Percentiles rank a stretch among this genome's conserved stretches.
phyloP scores from a whole-genome alignment of 2,888 invertebrate species.

The Morpho achilles region DNA sequence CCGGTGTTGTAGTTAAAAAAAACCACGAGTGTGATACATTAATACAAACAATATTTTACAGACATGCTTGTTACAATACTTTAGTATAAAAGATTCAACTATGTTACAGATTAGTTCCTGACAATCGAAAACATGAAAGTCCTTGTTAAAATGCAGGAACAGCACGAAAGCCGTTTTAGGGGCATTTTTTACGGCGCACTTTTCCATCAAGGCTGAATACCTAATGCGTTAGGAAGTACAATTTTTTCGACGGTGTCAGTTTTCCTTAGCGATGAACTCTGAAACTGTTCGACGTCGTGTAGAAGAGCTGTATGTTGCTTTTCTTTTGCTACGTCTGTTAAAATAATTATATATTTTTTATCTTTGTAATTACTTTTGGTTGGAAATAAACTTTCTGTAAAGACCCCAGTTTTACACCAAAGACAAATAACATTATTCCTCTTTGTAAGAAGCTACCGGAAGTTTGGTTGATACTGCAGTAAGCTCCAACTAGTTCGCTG shows the following conservation, averaged over 20 bases:
- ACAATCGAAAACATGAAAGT: slow-evolving; percentile 13
- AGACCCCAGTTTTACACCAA: no score
- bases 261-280: slow-evolving; percentile 85
- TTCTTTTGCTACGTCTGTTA: slow-evolving; percentile 85
- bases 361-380: background rate
- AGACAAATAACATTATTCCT: no score
- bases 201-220: slow-evolving; percentile 63
- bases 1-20: no score
- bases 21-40: background rate
- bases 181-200: slow-evolving; percentile 5
- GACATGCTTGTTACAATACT: slow-evolving; percentile 43
- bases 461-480: no score
- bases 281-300: slow-evolving; percentile 87
- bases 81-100: slow-evolving; percentile 13
- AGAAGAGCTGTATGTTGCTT: slow-evolving; percentile 87
- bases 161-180: slow-evolving; percentile 12
- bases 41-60: slow-evolving; percentile 2
- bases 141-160: slow-evolving; percentile 14
- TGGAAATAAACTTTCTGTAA: no score
- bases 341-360: slow-evolving; percentile 42
- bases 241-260: slow-evolving; percentile 91
- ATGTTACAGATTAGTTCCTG: slow-evolving; percentile 9
- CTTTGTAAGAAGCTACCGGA: no score
- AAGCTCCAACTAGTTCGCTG: no score
- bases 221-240: slow-evolving; percentile 90